Evolutionary conservation across 2,113 vertebrate genomes (phyloP), one percentile per base, ranked within the genome.

Genomic region (Cariama cristata): DNA sequence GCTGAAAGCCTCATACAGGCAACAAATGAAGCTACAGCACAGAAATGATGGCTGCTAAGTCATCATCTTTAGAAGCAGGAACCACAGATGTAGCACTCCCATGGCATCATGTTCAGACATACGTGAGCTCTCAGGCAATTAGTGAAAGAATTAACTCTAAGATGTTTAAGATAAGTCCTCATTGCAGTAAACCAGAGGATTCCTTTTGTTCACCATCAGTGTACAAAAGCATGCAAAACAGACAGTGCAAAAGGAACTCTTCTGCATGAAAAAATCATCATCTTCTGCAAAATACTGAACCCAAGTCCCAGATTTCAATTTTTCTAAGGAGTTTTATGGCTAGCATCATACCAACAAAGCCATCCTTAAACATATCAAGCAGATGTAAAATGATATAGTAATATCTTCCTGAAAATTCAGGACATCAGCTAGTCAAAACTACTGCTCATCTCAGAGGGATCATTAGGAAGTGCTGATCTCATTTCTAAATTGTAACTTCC

Each of bases 391-490:
- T 59, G 68, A 10, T 49, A 60, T 30, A 79, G 50, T 59, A 66
- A 77, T 55, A 91, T 35, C 47, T 40, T 68, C 35, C 49, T 76
- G 49, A 94, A 79, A 82, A 89, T 91, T 94, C 74, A 86, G 27
- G 64, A 81, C 30, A 76, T 56, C 90, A 87, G 44, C 85, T 85
- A 73, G 90, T 95, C 92, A 93, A 72, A 96, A 82, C 33, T 40
- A 82, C 33, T 40, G 63, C 40, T 87, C 40, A 79, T 89, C 58
- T 93, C 95, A 92, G 66, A 90, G 62, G 69, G 19, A 18, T 69
- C 77, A 73, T 95, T 86, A 94, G 52, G 56, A 94, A 89, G 40
- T 23, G 12, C 53, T 79, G 62, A 52, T 95, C 84, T 93, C 69
- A 68, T 68, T 86, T 85, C 58, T 79, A 63, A 77, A 75, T 38